Evolutionary conservation across 2,113 vertebrate genomes (phyloP), one percentile per base, ranked within the genome.

Genomic region (Coreoperca whiteheadi): DNA sequence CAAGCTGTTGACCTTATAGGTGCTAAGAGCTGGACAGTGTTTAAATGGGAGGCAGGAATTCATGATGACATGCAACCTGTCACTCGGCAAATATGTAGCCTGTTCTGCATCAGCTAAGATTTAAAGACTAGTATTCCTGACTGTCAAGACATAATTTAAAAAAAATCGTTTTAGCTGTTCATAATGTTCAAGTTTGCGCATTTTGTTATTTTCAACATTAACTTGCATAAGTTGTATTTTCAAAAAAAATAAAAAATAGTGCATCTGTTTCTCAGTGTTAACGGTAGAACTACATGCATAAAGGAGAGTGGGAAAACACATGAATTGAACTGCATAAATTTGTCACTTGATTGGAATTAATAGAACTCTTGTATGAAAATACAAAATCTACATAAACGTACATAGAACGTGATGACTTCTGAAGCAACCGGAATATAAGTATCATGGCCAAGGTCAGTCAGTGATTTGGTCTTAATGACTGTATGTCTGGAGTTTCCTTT

Each of bases 181-280:
- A 69, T 50, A 65, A 59, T 41, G 16, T 41, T 77, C 69, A 77
- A 61, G 18, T 69, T 76, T 85, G 70, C 79, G 81, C 69, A n/a
- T 60, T 81, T 6, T 43, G 60, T 65, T 54, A 59, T 60, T 70
- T 64, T 70, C 12, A 65, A 51, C 5, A 30, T 25, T 8, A 74
- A 20, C 50, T 37, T 57, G 57, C 51, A 75, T 21, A 28, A 56
- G 16, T 71, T 70, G 20, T 18, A 21, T 72, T 60, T 79, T 63
- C 8, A 18, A 43, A 37, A 59, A 37, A 70, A 2, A 48, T 60
- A n/a, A n/a, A 70, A 2, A 56, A 25, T 7, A 23, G 10, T 77
- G 21, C 9, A 39, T 32, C 37, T 68, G 28, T 48, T 80, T 80
- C 21, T 75, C 30, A 30, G 20, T 60, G 8, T 78, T 41, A 39